Evolutionary conservation across 1,140 invertebrate genomes (phyloP).

Genomic region (Drosophila elegans): DNA sequence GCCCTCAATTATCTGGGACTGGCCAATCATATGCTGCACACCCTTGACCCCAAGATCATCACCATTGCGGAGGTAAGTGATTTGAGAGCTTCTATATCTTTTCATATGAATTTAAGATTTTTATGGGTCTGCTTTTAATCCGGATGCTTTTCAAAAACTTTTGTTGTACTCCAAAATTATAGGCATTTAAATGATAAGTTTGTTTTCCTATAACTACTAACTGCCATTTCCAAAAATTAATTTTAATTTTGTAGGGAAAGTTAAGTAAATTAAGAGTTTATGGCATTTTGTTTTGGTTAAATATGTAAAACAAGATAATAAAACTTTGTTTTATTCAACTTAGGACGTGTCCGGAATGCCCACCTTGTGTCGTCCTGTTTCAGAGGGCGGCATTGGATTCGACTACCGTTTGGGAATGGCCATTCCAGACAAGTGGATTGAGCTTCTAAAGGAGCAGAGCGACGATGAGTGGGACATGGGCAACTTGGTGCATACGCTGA

Average conservation of each 20-base stretch:
- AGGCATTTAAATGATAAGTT: no score
- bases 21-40: constrained; percentile 97
- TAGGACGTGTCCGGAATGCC: constrained; percentile 99
- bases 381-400: constrained; percentile 97
- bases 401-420: constrained; percentile 99
- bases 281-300: no score
- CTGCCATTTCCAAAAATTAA: no score
- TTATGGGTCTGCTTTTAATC: no score
- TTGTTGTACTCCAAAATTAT: no score
- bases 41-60: constrained; percentile 92
- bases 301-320: no score
- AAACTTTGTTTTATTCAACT: not conserved
- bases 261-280: no score
- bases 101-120: no score
- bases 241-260: no score
- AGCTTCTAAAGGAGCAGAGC: constrained; percentile 92
- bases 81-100: no score
- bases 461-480: constrained; percentile 99
- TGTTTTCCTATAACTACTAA: no score
- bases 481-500: constrained; percentile 96
- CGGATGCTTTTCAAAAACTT: no score
- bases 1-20: constrained; percentile 97
- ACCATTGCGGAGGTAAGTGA: constrained; percentile 96
- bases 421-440: constrained; percentile 99
- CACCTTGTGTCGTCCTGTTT: constrained; percentile 95